Percentiles rank a stretch among this genome's conserved stretches.
These are phyloP conservation scores for Lacerta agilis DNA, from an alignment of 2,797 vertebrate genomes.

Conservation along the genomic window DNA sequence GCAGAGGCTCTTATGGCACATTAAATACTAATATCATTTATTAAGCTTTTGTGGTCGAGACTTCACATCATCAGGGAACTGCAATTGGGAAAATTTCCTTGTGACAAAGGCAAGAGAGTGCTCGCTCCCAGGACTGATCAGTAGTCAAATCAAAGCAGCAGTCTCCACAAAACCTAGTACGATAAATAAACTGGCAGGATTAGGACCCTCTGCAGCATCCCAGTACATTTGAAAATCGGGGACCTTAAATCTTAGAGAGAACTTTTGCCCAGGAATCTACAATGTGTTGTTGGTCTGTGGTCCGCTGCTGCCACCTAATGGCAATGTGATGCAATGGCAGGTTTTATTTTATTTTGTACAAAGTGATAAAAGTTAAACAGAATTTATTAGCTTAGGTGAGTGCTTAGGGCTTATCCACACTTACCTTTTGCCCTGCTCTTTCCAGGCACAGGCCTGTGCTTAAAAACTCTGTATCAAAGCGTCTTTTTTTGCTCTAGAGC, in stretches of 20 bases:
- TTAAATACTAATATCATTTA: not conserved
- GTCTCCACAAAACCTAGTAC: too few species aligned
- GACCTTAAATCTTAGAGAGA: not conserved
- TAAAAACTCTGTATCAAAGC: too few species aligned
- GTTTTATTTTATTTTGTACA: too few species aligned
- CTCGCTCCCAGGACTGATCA: not conserved
- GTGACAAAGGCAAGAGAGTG: not conserved
- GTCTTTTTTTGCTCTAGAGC: too few species aligned
- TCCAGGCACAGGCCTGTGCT: too few species aligned
- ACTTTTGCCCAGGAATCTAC: too few species aligned
- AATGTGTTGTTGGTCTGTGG: not conserved
- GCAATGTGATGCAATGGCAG: not conserved
- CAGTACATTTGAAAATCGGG: not conserved
- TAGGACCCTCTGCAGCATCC: not conserved
- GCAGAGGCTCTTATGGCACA: not conserved
- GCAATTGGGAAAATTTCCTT: not conserved
- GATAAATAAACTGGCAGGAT: not conserved
- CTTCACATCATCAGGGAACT: not conserved
- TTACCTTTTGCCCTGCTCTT: too few species aligned
- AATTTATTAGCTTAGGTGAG: too few species aligned
- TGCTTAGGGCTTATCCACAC: too few species aligned
- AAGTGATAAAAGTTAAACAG: too few species aligned
- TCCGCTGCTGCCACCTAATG: constrained; percentile 2
- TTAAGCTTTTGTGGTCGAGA: not conserved
- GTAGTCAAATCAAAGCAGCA: not conserved